phyloP scores from a whole-genome alignment of 37 sponge, comb jelly and placozoan species.

The Eunapius fragilis region DNA sequence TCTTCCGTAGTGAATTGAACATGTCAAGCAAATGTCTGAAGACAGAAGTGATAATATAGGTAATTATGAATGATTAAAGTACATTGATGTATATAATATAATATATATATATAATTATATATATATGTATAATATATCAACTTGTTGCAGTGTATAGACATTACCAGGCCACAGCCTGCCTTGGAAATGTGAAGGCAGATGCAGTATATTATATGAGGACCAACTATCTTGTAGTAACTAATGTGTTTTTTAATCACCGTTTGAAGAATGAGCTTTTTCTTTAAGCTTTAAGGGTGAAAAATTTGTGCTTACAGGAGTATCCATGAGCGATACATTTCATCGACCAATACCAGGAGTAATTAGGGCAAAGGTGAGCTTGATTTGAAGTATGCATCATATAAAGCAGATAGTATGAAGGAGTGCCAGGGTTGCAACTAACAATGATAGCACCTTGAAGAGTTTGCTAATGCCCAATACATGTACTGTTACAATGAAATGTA shows the following conservation, averaged over 20 bases:
- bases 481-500: no score
- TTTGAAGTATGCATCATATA: no score
- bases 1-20: neutral
- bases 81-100: neutral
- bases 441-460: no score
- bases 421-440: no score
- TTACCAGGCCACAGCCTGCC: constrained; percentile 36
- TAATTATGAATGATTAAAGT: neutral
- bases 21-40: neutral
- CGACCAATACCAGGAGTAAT: constrained; percentile 30
- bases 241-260: neutral
- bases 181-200: constrained; percentile 41
- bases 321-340: constrained; percentile 41
- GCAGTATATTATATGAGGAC: constrained; percentile 30
- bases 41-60: neutral
- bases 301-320: constrained; percentile 53
- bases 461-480: no score
- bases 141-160: constrained; percentile 7
- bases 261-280: no score
- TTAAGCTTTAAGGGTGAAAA: constrained; percentile 44
- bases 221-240: constrained; percentile 8
- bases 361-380: constrained; percentile 52
- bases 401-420: no score
- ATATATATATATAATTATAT: neutral
- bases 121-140: neutral